These are phyloP conservation scores for Pyrocoelia pectoralis DNA, from an alignment of 2,888 invertebrate genomes.

Conservation along the genomic window DNA sequence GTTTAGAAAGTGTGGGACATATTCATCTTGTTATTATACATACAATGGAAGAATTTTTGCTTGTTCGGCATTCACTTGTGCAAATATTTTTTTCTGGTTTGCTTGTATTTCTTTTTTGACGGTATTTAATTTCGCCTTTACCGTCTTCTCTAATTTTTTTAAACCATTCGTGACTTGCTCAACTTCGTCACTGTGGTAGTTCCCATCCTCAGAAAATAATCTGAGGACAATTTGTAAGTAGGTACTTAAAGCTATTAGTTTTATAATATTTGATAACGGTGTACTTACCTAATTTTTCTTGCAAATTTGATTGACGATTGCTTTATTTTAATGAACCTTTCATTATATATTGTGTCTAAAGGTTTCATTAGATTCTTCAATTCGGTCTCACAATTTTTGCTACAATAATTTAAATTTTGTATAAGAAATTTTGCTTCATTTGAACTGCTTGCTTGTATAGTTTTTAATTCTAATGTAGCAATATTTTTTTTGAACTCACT, in stretches of 20 bases:
- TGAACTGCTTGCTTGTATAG: neutral
- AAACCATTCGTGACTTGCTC: slow-evolving; percentile 32
- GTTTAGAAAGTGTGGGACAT: too few relatives aligned
- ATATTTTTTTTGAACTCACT: slow-evolving; percentile 14
- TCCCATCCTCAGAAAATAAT: slow-evolving; percentile 51
- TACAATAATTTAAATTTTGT: neutral
- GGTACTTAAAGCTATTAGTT: too few relatives aligned
- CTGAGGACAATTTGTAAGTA: too few relatives aligned
- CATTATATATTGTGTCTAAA: too few relatives aligned
- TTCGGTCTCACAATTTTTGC: too few relatives aligned
- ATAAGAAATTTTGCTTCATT: neutral
- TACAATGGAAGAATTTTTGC: slow-evolving; percentile 1
- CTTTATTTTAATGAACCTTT: too few relatives aligned
- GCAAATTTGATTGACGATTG: too few relatives aligned
- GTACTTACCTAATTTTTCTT: too few relatives aligned
- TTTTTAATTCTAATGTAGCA: slow-evolving; percentile 3
- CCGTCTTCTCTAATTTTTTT: slow-evolving; percentile 28
- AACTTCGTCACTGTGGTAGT: slow-evolving; percentile 46
- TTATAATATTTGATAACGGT: too few relatives aligned
- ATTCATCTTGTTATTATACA: neutral
- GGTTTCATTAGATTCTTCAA: too few relatives aligned
- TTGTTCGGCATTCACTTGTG: slow-evolving; percentile 9
- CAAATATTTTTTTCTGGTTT: slow-evolving; percentile 22
- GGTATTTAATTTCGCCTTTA: slow-evolving; percentile 24
- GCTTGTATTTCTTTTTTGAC: slow-evolving; percentile 21